These are phyloP conservation scores for Streptopelia turtur DNA, from an alignment of 2,797 vertebrate species.

Conservation along the genomic window DNA sequence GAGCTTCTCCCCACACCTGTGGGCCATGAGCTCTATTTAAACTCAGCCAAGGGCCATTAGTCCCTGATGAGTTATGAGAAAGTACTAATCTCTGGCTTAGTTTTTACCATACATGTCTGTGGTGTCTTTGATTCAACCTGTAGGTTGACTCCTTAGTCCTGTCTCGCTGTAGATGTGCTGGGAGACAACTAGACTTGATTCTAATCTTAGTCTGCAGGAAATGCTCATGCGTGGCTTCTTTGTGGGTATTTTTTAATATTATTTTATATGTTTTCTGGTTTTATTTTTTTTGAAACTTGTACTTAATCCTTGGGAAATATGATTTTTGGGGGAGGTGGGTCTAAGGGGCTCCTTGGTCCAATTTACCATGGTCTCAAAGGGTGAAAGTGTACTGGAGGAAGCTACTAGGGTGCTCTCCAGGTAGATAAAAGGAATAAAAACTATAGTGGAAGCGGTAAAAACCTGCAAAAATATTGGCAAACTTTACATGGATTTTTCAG, in stretches of 20 bases:
- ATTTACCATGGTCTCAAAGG: neutral
- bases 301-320: neutral
- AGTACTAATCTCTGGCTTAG: rapidly evolving
- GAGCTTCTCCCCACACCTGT: neutral
- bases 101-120: rapidly evolving
- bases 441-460: neutral
- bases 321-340: no score
- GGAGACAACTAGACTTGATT: rapidly evolving
- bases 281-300: neutral
- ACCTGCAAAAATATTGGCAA: neutral
- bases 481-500: neutral
- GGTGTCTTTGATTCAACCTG: rapidly evolving
- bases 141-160: neutral
- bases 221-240: neutral
- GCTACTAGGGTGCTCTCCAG: neutral
- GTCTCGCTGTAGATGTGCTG: rapidly evolving
- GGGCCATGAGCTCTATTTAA: neutral
- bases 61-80: rapidly evolving
- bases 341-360: neutral
- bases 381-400: neutral
- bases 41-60: rapidly evolving
- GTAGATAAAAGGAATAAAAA: neutral
- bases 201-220: neutral
- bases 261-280: neutral
- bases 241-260: neutral